These are phyloP conservation scores for Agrochola litura DNA, from an alignment of 2,888 invertebrate genomes.

Conservation along the genomic window DNA sequence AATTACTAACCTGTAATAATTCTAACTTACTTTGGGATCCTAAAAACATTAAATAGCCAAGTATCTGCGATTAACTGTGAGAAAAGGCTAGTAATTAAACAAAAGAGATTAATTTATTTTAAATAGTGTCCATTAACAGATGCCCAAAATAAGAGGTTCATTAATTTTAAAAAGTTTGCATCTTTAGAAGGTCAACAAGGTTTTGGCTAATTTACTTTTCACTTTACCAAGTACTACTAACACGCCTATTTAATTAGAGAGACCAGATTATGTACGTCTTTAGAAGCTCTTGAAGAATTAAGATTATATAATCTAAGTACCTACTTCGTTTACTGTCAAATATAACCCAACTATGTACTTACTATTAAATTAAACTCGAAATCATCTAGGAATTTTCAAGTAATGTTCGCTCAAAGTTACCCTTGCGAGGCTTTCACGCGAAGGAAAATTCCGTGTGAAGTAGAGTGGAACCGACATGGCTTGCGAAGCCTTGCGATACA, in stretches of 20 bases:
- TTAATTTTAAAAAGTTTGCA: not conserved
- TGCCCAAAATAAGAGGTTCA: no score
- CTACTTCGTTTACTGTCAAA: not conserved
- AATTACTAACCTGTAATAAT: not conserved
- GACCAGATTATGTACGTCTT: not conserved
- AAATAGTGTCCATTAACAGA: no score
- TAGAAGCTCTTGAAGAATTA: not conserved
- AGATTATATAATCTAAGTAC: not conserved
- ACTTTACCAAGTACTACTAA: not conserved
- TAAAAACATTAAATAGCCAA: no score
- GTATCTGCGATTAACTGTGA: no score
- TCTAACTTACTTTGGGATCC: no score
- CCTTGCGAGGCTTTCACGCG: not conserved
- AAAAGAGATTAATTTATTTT: no score
- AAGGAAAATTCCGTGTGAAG: constrained; percentile 40
- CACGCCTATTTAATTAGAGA: not conserved
- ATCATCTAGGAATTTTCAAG: constrained; percentile 9
- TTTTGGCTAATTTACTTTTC: not conserved
- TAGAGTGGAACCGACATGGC: constrained; percentile 32
- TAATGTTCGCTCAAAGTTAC: constrained; percentile 23
- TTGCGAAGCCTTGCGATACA: constrained; percentile 10
- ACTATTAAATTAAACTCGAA: constrained; percentile 26
- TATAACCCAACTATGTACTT: not conserved
- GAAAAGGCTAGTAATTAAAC: no score
- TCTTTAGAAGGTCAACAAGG: not conserved